Percentiles rank a stretch among this genome's conserved stretches.
These are phyloP conservation scores for Cantharis flavilabris DNA, from an alignment of 2,888 invertebrate genomes.

Conservation along the genomic window DNA sequence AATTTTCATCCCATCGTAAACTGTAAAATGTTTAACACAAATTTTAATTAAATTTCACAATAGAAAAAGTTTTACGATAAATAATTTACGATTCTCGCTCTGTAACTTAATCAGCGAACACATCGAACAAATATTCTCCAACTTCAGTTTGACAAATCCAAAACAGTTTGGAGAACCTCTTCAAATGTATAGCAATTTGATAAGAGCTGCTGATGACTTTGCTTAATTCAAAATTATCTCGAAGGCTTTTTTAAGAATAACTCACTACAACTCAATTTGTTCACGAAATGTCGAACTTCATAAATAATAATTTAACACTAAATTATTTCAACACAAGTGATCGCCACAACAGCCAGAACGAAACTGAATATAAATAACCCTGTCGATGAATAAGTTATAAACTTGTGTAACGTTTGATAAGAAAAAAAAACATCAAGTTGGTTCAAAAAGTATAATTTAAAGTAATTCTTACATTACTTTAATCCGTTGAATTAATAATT, in stretches of 20 bases:
- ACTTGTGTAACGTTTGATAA: neutral
- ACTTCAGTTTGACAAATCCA: too few species aligned
- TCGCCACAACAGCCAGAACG: neutral
- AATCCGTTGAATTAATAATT: too few species aligned
- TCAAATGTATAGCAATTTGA: too few species aligned
- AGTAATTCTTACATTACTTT: too few species aligned
- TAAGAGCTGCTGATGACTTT: too few species aligned
- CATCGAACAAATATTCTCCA: too few species aligned
- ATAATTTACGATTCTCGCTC: too few species aligned
- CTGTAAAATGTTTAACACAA: neutral
- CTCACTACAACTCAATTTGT: neutral
- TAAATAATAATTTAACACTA: neutral
- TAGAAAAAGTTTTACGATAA: neutral
- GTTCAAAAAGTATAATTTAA: neutral
- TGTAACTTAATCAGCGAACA: too few species aligned
- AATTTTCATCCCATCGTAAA: neutral
- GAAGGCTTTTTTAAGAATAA: neutral
- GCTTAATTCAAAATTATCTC: neutral
- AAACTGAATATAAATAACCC: neutral
- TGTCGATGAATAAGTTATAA: neutral
- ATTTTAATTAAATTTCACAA: neutral
- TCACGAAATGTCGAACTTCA: neutral
- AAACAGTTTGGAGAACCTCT: too few species aligned
- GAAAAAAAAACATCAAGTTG: neutral
- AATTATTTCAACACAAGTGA: neutral